Evolutionary conservation across 2,797 vertebrate species (phyloP).

Genomic region (Aplochiton taeniatus): DNA sequence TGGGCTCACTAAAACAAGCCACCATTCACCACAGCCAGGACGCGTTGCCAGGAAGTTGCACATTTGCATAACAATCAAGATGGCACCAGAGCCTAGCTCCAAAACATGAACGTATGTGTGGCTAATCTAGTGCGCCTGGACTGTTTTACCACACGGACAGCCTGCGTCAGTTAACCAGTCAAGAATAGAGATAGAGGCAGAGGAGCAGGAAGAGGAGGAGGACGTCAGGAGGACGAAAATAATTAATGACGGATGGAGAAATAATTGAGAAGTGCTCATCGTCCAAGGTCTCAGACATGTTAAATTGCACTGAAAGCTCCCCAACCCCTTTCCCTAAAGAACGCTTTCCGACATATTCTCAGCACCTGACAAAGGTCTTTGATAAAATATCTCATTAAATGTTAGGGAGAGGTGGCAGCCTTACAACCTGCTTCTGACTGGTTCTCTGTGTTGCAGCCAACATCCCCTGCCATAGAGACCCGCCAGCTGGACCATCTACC

Average conservation of each 20-base stretch:
- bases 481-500: constrained; percentile 37
- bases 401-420: background rate
- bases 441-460: background rate
- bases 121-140: constrained; percentile 20
- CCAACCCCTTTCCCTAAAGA: background rate
- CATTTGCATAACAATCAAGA: constrained; percentile 49
- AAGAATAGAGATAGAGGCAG: background rate
- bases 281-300: background rate
- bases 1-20: constrained; percentile 41
- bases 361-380: background rate
- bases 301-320: background rate
- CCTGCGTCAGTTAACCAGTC: background rate
- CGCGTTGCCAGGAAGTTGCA: constrained; percentile 34
- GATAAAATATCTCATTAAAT: background rate
- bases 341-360: background rate
- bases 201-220: background rate
- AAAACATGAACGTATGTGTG: constrained; percentile 35
- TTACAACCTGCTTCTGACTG: background rate
- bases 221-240: background rate
- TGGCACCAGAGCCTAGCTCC: constrained; percentile 33
- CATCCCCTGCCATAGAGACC: constrained; percentile 18
- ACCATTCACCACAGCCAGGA: constrained; percentile 37
- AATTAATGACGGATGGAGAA: constrained; percentile 7
- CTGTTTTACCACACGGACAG: constrained; percentile 3
- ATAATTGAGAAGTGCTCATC: constrained; percentile 7